Evolutionary conservation across 2,113 vertebrate species (phyloP).

Genomic region (Phoxinus phoxinus): DNA sequence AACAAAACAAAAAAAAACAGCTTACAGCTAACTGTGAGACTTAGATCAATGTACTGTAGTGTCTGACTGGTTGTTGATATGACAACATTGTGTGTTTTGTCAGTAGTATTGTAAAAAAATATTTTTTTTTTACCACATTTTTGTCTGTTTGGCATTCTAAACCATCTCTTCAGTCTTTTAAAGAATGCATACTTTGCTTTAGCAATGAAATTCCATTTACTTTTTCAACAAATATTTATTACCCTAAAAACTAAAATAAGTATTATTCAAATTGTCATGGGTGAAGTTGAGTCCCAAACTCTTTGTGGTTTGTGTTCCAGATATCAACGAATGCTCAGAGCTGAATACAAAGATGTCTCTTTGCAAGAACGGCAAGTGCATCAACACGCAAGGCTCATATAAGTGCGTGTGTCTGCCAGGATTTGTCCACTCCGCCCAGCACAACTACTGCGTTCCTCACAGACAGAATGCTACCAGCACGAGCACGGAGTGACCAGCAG

Average conservation of each 20-base stretch:
- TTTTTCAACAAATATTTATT: not conserved
- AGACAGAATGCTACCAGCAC: slow-evolving; percentile 69
- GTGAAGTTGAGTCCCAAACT: not conserved
- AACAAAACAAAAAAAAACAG: not conserved
- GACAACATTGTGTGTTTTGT: not conserved
- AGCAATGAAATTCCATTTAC: not conserved
- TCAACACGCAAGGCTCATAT: slow-evolving; percentile 94
- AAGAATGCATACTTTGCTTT: not conserved
- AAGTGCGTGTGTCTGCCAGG: slow-evolving; percentile 92
- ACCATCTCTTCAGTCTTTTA: not conserved
- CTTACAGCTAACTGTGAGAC: no score
- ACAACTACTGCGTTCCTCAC: slow-evolving; percentile 90
- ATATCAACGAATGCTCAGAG: slow-evolving; percentile 96
- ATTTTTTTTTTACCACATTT: no score
- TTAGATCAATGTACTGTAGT: not conserved
- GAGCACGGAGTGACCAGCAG: slow-evolving; percentile 79
- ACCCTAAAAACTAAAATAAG: not conserved
- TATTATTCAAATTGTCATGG: not conserved
- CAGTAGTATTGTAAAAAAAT: not conserved
- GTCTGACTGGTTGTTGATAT: not conserved
- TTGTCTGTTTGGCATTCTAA: not conserved
- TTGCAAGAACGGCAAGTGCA: slow-evolving; percentile 95
- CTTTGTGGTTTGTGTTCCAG: slow-evolving; percentile 68
- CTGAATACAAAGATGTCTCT: slow-evolving; percentile 94
- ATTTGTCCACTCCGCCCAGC: slow-evolving; percentile 83